Conservation (phyloP, 2,113 vertebrate species). For the Calidris pygmaea region DNA sequence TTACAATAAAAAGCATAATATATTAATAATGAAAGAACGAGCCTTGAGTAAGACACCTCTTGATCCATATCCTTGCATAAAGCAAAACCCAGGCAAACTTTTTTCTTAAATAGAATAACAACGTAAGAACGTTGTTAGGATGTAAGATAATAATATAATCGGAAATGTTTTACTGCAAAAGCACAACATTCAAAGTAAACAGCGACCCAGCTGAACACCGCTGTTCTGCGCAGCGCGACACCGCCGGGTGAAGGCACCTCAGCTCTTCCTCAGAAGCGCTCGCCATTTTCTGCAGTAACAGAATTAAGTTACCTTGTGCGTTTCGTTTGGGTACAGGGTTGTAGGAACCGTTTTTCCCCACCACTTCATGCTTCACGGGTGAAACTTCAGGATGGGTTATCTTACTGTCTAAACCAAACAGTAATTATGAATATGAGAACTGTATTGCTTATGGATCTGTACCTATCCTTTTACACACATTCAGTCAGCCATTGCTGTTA, state of each 20-base stretch:
- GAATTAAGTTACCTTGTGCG: slow-evolving; percentile 63
- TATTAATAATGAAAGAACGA: background rate
- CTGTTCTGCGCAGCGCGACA: background rate
- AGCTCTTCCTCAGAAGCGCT: background rate
- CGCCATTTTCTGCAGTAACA: background rate
- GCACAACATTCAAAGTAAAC: background rate
- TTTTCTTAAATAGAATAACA: background rate
- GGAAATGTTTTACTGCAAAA: background rate
- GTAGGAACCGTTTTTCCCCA: background rate
- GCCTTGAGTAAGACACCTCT: background rate
- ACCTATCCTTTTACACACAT: background rate
- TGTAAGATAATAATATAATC: background rate
- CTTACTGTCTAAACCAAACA: slow-evolving; percentile 68
- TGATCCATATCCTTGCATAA: background rate
- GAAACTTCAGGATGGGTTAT: slow-evolving; percentile 7
- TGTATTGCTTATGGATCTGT: background rate
- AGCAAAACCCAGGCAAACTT: background rate
- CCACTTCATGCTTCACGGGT: slow-evolving; percentile 40
- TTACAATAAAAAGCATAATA: background rate
- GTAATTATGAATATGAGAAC: background rate
- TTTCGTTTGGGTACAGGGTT: slow-evolving; percentile 28
- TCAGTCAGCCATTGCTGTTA: background rate
- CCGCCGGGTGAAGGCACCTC: too few species aligned
- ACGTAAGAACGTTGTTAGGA: background rate
- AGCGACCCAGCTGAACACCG: background rate